A percentile compares a stretch with the other conserved stretches of the same genome.
Evolutionary conservation across 2,888 invertebrate species (phyloP).

Genomic region (Andrena haemorrhoa): DNA sequence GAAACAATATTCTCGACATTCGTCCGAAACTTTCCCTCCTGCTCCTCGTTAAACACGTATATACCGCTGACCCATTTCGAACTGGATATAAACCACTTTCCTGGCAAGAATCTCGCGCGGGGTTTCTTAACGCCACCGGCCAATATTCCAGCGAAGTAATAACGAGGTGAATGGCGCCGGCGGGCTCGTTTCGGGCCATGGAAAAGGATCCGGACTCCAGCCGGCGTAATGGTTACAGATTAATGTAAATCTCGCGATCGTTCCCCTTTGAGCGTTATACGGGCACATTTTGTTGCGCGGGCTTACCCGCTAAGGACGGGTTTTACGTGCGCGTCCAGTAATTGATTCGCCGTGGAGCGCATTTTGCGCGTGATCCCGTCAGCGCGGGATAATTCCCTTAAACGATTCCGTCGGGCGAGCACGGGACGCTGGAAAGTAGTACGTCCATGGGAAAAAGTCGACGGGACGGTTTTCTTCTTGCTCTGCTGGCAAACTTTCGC

Average conservation of each 20-base stretch:
- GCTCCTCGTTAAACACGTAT: no score
- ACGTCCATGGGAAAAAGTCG: background rate
- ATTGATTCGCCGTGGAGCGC: slow-evolving; percentile 5
- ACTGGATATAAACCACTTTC: no score
- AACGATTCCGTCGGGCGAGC: background rate
- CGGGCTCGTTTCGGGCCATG: background rate
- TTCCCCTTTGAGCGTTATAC: slow-evolving; percentile 11
- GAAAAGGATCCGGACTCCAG: background rate
- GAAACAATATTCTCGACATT: no score
- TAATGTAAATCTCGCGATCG: slow-evolving; percentile 5
- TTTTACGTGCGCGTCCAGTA: slow-evolving; percentile 11
- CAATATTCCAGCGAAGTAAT: slow-evolving; percentile 2
- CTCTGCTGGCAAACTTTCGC: no score
- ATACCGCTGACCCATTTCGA: no score
- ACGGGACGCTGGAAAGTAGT: background rate
- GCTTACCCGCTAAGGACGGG: slow-evolving; percentile 9
- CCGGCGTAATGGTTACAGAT: background rate
- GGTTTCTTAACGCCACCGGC: background rate
- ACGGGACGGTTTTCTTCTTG: background rate
- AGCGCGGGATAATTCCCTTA: slow-evolving; percentile 15
- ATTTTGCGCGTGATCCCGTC: slow-evolving; percentile 13
- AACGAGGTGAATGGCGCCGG: background rate
- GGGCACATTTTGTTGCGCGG: slow-evolving; percentile 2
- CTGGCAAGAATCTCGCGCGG: background rate
- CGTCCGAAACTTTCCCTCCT: no score